Evolutionary conservation across 2,113 vertebrate species (phyloP), one percentile per base, ranked within the genome.

Genomic region (Phrynocephalus versicolor): DNA sequence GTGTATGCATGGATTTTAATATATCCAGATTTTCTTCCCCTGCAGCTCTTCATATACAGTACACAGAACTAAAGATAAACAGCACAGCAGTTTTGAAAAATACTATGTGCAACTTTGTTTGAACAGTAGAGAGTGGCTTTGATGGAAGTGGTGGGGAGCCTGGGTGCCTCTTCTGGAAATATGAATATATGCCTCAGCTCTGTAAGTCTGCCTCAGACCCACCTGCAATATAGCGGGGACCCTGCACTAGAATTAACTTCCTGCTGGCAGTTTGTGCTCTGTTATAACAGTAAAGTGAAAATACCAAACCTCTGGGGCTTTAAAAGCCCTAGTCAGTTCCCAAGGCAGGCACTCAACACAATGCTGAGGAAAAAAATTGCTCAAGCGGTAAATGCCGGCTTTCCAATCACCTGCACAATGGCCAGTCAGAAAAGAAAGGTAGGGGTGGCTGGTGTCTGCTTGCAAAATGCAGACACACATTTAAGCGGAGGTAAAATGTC

Each of bases 261-360:
- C 64, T 33, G 78, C 60, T 83, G 58, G 55, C 15, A 90, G 90
- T 87, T 90, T 41, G 69, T 14, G 2, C 84, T 89, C 69, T 89
- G 55, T 73, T 33, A 58, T 3, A 37, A 80, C 33, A 5, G n/a
- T n/a, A n/a, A n/a, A n/a, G n/a, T n/a, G n/a, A n/a, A n/a, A n/a
- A n/a, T n/a, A n/a, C n/a, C n/a, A n/a, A 89, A 84, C 33, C 60
- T 37, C 69, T 21, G 71, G 75, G 82, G 7, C 2, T 23, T 84
- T 23, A 55, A 19, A 30, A 62, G 23, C 10, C 57, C 21, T 67
- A n/a, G 14, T 0, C 75, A 90, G 89, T 55, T 81, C 57, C 41
- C 64, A 12, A 21, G 65, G 2, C 77, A 89, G 64, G n/a, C n/a
- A n/a, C n/a, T n/a, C n/a, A n/a, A n/a, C n/a, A n/a, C n/a, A n/a